phyloP scores from a whole-genome alignment of 2,888 invertebrate genomes.

The Drosophila barbarae region DNA sequence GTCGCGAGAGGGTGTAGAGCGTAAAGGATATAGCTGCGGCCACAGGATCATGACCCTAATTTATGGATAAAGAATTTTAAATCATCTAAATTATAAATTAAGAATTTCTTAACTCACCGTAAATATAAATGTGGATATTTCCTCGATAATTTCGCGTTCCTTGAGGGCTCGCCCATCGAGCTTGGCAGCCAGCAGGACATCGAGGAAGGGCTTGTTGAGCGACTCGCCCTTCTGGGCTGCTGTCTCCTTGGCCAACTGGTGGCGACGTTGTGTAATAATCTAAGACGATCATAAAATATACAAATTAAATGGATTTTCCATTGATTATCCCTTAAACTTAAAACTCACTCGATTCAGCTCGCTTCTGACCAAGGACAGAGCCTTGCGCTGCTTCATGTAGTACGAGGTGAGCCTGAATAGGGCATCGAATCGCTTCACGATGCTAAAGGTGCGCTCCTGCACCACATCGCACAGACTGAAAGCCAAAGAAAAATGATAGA shows the following conservation, averaged over 20 bases:
- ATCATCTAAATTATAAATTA: no score
- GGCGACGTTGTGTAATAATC: constrained; percentile 58
- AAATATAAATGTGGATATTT: constrained; percentile 76
- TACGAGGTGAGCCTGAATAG: constrained; percentile 68
- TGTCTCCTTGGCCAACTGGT: constrained; percentile 31
- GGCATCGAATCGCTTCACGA: constrained; percentile 70
- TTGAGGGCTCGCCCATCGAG: constrained; percentile 66
- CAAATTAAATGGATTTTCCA: neutral
- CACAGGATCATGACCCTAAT: constrained; percentile 82
- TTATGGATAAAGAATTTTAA: neutral
- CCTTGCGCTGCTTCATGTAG: constrained; percentile 65
- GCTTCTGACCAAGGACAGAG: constrained; percentile 75
- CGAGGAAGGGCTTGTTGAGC: constrained; percentile 65
- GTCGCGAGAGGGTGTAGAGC: constrained; percentile 81
- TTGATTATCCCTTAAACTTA: neutral
- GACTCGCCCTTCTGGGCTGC: neutral
- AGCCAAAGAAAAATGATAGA: neutral
- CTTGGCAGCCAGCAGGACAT: constrained; percentile 67
- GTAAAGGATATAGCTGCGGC: constrained; percentile 82
- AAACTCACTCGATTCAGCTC: constrained; percentile 56
- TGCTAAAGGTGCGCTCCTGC: constrained; percentile 69
- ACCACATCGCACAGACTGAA: constrained; percentile 67
- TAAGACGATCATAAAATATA: constrained; percentile 18
- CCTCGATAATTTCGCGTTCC: constrained; percentile 70
- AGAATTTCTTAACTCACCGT: constrained; percentile 50